phyloP scores from a whole-genome alignment of 92 coral and sea anemone species.

The Meandrina meandrites region DNA sequence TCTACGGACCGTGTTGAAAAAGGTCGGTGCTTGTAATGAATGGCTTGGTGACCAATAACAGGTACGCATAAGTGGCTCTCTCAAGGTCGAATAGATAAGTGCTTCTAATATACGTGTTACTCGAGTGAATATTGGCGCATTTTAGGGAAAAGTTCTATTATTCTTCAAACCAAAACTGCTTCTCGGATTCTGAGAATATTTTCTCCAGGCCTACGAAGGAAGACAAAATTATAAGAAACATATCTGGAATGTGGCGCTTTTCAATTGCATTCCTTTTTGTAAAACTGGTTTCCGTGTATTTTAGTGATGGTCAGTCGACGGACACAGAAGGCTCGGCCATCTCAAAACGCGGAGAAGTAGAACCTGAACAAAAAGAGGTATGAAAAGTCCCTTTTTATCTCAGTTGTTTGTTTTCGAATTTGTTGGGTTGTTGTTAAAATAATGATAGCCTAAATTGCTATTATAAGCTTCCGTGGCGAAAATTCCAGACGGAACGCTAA shows the following conservation, averaged over 20 bases:
- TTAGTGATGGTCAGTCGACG: neutral
- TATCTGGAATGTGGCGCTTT: neutral
- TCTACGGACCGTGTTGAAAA: neutral
- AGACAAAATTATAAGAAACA: neutral
- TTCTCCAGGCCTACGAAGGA: neutral
- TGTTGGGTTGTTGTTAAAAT: neutral
- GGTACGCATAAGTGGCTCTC: neutral
- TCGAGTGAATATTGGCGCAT: neutral
- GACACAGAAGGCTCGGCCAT: neutral
- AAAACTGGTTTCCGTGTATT: neutral
- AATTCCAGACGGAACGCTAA: neutral
- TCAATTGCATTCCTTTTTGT: neutral
- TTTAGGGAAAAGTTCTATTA: neutral
- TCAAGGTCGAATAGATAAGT: neutral
- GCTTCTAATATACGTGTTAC: neutral
- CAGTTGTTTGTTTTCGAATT: conserved; percentile 4
- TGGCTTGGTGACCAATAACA: neutral
- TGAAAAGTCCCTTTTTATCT: neutral
- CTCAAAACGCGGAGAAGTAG: neutral
- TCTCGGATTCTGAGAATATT: neutral
- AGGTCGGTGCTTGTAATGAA: neutral
- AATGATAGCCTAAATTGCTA: neutral
- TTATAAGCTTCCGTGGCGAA: neutral
- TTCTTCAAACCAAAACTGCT: neutral
- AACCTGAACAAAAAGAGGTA: conserved; percentile 6